These are phyloP conservation scores for Tetramorium parvispinum DNA, from an alignment of 1,140 invertebrate species.

Conservation along the genomic window DNA sequence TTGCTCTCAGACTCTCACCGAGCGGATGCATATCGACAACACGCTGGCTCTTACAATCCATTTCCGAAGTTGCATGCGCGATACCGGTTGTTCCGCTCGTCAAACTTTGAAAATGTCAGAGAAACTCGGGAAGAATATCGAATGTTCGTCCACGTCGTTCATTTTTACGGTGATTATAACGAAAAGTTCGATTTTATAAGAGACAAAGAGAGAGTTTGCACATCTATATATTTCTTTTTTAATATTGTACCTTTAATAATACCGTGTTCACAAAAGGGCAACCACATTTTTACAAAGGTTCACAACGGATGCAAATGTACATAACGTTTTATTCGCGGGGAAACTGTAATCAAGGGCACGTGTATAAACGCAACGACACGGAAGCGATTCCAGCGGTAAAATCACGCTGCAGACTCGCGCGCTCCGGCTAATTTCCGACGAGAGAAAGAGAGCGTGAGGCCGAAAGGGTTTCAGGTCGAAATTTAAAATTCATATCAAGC, in stretches of 20 bases:
- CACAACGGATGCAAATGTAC: conserved; percentile 40
- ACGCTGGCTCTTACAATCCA: conserved; percentile 37
- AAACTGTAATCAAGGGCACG: conserved; percentile 34
- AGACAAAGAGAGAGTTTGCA: not conserved
- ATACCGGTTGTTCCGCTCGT: conserved; percentile 19
- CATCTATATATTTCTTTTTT: not conserved
- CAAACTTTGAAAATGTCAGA: not conserved
- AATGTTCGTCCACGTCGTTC: not conserved
- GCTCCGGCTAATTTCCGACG: conserved; percentile 4
- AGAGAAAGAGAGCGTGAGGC: not conserved
- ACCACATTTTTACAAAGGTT: conserved; percentile 13
- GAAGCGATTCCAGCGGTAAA: conserved; percentile 28
- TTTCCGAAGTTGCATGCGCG: conserved; percentile 29
- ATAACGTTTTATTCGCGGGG: conserved; percentile 26
- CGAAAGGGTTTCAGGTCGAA: conserved; percentile 24
- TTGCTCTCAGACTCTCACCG: not conserved
- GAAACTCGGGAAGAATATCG: not conserved
- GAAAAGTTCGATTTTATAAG: not conserved
- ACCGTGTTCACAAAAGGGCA: not conserved
- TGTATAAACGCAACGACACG: conserved; percentile 23
- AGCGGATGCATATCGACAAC: conserved; percentile 28
- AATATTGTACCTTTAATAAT: conserved; percentile 24
- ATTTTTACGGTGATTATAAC: not conserved
- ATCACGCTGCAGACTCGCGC: not conserved
- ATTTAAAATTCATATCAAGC: conserved; percentile 69